phyloP scores from a whole-genome alignment of 2,797 vertebrate species.

The Odontamblyopus lacepedii region DNA sequence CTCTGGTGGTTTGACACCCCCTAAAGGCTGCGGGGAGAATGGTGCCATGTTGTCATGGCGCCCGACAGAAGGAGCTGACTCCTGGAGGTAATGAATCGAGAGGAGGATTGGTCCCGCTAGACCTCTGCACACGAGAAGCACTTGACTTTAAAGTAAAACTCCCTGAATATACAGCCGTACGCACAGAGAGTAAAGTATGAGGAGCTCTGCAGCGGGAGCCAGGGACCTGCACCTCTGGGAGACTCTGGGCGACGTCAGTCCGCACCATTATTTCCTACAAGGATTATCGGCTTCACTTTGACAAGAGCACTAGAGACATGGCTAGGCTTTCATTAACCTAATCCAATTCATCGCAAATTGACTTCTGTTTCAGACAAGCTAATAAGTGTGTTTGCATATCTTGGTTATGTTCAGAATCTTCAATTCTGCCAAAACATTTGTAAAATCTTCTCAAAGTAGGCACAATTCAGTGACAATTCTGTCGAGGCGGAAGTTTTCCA shows the following conservation, averaged over 20 bases:
- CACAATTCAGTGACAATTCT: conserved; percentile 1
- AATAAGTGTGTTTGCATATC: conserved; percentile 29
- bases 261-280: conserved; percentile 18
- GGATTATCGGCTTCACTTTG: conserved; percentile 22
- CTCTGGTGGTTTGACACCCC: conserved; percentile 46
- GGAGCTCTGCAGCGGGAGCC: conserved; percentile 30
- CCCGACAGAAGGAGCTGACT: conserved; percentile 64
- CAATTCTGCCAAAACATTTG: conserved; percentile 11
- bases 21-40: conserved; percentile 56
- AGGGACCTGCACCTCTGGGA: conserved; percentile 34
- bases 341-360: conserved; percentile 31
- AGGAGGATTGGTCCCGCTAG: conserved; percentile 68
- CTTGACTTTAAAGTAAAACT: conserved; percentile 71
- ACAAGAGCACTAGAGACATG: conserved; percentile 10
- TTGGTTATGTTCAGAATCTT: conserved; percentile 23
- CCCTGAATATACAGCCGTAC: conserved; percentile 35
- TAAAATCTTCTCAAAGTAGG: conserved; percentile 27
- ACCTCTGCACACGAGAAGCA: conserved; percentile 60
- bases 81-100: conserved; percentile 70
- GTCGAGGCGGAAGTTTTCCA: conserved; percentile 10
- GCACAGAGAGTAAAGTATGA: conserved; percentile 27
- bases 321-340: conserved; percentile 16
- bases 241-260: conserved; percentile 30
- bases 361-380: conserved; percentile 34
- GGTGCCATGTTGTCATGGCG: conserved; percentile 73